Evolutionary conservation across 64 coral and sea anemone species (phyloP).

Genomic region (Pocillopora damicornis): DNA sequence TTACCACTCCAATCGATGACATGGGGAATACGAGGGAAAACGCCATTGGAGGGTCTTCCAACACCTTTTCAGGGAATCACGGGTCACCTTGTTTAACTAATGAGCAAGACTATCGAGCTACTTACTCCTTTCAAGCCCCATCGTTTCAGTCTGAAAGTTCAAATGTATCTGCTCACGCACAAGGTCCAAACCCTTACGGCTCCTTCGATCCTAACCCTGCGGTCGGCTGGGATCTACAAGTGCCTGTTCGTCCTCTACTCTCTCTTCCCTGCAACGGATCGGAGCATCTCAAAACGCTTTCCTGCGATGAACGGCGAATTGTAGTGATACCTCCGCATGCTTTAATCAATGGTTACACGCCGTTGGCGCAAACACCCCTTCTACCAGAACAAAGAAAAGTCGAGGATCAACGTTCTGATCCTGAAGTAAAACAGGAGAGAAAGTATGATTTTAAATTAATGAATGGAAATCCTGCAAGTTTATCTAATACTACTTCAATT

Average conservation of each 20-base stretch:
- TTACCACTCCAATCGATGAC: neutral
- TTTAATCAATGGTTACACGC: neutral
- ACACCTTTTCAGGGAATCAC: neutral
- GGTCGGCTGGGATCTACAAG: neutral
- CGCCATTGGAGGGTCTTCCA: neutral
- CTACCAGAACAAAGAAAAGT: no score
- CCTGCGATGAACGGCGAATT: neutral
- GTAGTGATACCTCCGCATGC: neutral
- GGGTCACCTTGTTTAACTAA: neutral
- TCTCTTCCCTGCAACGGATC: neutral
- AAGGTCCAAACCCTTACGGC: no score
- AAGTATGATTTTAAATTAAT: no score
- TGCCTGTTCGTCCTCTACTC: neutral
- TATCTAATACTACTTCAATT: no score
- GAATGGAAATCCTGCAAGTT: no score
- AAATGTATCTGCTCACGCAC: neutral
- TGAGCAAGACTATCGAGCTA: neutral
- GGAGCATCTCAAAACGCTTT: neutral
- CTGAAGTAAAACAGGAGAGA: no score
- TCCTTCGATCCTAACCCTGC: neutral
- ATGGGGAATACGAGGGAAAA: neutral
- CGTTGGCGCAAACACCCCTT: neutral
- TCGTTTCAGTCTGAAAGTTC: neutral
- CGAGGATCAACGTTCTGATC: no score
- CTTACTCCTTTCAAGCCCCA: neutral